phyloP scores from a whole-genome alignment of 2,797 vertebrate species.

The Distichodus sexfasciatus region DNA sequence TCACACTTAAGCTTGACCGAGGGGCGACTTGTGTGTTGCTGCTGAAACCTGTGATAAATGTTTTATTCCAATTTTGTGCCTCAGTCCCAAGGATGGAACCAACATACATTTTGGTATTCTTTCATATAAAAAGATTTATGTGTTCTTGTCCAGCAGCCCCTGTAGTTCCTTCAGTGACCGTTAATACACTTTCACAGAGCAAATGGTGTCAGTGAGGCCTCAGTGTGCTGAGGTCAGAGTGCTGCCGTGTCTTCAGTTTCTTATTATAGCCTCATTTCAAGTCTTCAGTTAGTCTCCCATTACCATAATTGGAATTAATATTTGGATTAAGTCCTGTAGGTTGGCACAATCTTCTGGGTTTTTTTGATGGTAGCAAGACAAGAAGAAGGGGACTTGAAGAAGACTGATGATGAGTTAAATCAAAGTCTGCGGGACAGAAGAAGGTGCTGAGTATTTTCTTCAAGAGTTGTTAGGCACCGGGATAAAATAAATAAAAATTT shows the following conservation, averaged over 20 bases:
- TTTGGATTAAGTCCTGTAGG: background rate
- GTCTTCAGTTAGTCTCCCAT: background rate
- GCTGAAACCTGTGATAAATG: slow-evolving; percentile 13
- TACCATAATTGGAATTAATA: too few species aligned
- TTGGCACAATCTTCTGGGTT: background rate
- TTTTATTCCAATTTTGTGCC: slow-evolving; percentile 4
- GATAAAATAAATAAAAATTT: too few species aligned
- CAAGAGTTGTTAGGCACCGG: too few species aligned
- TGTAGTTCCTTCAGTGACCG: background rate
- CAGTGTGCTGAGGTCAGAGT: background rate
- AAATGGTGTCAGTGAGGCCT: background rate
- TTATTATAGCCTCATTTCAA: background rate
- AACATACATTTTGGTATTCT: background rate
- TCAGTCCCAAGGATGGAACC: background rate
- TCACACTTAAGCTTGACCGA: too few species aligned
- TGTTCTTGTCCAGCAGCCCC: background rate
- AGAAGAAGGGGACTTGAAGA: background rate
- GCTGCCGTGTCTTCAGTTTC: background rate
- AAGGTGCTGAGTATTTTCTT: too few species aligned
- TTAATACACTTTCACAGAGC: background rate
- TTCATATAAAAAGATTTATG: background rate
- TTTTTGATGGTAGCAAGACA: too few species aligned
- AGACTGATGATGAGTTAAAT: too few species aligned
- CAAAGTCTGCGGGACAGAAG: too few species aligned
- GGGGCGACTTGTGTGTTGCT: slow-evolving; percentile 33